These are phyloP conservation scores for Strigamia crassipes DNA, from an alignment of 2,888 invertebrate species.

Conservation along the genomic window DNA sequence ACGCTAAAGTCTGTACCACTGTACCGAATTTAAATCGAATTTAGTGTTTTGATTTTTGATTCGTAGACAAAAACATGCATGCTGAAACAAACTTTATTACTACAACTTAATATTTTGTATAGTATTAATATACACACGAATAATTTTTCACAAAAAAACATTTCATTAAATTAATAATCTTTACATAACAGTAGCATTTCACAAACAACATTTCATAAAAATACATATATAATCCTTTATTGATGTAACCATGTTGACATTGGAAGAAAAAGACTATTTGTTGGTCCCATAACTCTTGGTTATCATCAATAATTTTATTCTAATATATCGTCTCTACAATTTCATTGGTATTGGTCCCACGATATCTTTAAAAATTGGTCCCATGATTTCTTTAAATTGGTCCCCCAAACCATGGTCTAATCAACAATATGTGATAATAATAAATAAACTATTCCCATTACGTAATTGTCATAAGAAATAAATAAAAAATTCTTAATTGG, in stretches of 20 bases:
- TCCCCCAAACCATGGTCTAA: not conserved
- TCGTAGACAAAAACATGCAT: not conserved
- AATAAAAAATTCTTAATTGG: not conserved
- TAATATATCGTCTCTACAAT: not conserved
- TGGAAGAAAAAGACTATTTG: not conserved
- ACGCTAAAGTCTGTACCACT: too few species aligned
- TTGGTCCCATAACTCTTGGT: not conserved
- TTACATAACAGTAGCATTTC: not conserved
- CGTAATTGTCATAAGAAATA: too few species aligned
- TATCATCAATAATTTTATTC: not conserved
- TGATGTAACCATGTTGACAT: not conserved
- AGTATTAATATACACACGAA: too few species aligned
- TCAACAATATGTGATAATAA: not conserved
- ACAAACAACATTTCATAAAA: not conserved
- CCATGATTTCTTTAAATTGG: not conserved
- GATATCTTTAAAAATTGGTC: not conserved
- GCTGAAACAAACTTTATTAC: not conserved
- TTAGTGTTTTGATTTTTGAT: too few species aligned
- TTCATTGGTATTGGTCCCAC: not conserved
- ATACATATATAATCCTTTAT: not conserved
- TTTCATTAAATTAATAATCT: not conserved
- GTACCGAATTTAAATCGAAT: too few species aligned
- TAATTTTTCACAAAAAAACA: not conserved
- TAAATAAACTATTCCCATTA: too few species aligned
- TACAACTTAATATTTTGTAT: not conserved